A percentile compares a stretch with the other conserved stretches of the same genome.
Evolutionary conservation across 2,888 invertebrate genomes (phyloP).

Genomic region (Alcis repandata): DNA sequence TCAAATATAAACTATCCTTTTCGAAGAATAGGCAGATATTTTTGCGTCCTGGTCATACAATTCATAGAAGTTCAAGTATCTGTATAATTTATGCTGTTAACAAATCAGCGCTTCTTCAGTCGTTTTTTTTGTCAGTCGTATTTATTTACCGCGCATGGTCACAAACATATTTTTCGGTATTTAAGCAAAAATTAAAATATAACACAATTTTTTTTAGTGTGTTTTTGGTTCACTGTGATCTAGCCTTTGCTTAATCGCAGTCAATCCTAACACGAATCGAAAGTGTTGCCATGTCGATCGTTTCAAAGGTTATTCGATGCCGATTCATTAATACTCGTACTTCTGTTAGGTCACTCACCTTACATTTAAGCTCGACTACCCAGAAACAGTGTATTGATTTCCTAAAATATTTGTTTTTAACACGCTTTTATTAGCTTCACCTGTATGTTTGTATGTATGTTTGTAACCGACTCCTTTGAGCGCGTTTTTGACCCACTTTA

Average conservation of each 20-base stretch:
- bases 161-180: background rate
- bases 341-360: slow-evolving; percentile 43
- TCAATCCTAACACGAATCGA: slow-evolving; percentile 50
- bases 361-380: slow-evolving; percentile 6
- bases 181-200: background rate
- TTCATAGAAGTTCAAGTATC: no score
- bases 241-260: slow-evolving; percentile 27
- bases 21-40: no score
- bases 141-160: no score
- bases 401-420: background rate
- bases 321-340: slow-evolving; percentile 40
- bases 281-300: slow-evolving; percentile 54
- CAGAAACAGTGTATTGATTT: background rate
- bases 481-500: no score
- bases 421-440: no score
- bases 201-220: background rate
- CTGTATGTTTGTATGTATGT: no score
- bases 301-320: slow-evolving; percentile 52
- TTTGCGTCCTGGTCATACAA: no score
- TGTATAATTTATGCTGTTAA: no score
- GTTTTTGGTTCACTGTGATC: slow-evolving; percentile 17
- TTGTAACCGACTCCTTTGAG: no score
- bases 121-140: no score
- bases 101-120: no score
- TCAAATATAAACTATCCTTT: no score